Evolutionary conservation across 2,113 vertebrate species (phyloP).

Genomic region (Edolisoma coerulescens): DNA sequence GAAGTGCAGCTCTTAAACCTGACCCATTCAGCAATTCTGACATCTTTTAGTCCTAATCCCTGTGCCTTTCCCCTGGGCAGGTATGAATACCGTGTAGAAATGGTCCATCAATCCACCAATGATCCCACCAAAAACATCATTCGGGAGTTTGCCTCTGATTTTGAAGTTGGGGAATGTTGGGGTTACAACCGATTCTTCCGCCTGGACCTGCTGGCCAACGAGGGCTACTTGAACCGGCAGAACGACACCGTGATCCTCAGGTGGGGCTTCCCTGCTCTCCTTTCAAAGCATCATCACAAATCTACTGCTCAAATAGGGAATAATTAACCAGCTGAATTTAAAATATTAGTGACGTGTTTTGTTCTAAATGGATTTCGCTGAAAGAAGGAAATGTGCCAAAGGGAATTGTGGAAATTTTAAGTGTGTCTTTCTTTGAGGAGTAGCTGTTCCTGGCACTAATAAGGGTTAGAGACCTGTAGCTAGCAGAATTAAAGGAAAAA

Average conservation of each 20-base stretch:
- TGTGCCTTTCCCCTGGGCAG: constrained; percentile 56
- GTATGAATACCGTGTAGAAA: constrained; percentile 98
- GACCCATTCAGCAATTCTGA: background rate
- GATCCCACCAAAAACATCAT: constrained; percentile 98
- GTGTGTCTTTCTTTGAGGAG: background rate
- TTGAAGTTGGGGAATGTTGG: constrained; percentile 98
- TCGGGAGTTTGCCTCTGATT: constrained; percentile 95
- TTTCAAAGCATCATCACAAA: background rate
- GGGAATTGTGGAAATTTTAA: background rate
- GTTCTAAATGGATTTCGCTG: background rate
- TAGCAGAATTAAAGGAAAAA: background rate
- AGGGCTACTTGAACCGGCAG: constrained; percentile 95
- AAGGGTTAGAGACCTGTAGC: background rate
- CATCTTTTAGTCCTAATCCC: background rate
- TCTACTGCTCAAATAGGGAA: background rate
- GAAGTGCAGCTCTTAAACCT: background rate
- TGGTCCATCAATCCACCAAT: constrained; percentile 97
- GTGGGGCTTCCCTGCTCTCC: background rate
- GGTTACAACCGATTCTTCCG: constrained; percentile 99
- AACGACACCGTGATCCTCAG: constrained; percentile 95
- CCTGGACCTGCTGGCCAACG: constrained; percentile 93
- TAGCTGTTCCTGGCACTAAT: background rate
- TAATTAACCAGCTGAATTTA: background rate
- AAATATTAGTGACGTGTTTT: background rate
- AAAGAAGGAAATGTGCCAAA: background rate